Base-by-base conservation (phyloP, 2,888 invertebrate genomes). In the Hypercompe scribonia region DNA sequence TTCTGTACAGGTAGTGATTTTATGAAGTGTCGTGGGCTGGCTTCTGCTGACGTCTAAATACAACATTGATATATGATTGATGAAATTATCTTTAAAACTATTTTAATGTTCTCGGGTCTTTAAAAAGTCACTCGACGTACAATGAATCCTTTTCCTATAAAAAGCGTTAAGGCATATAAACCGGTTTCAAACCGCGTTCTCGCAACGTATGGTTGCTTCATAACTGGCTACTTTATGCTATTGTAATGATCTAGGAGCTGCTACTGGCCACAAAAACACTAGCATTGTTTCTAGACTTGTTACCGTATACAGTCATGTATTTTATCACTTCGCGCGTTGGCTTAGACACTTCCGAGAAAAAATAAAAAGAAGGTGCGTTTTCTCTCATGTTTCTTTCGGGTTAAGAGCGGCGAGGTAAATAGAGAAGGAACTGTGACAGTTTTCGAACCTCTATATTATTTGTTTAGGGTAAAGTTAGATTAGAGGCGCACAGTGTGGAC, bases 181-280 rank as follows among this genome's bases (percentile, higher is more conserved):
- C 95, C 93, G 92, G 94, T 95, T 89, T 82, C 78, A 82, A 81
- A 87, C 84, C 87, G 84, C 87, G 90, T 92, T 92, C 91, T 90
- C 92, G 91, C 91, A 90, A 90, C 87, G 87, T 86, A 87, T 83
- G 87, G 88, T 84, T 83, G 91, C 90, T 91, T 93, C 93, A 94
- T 94, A 94, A 93, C 94, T 92, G 93, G 92, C 92, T 91, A 92
- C 91, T 94, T 93, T 93, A 93, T 93, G 92, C 94, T 91, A 94
- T 95, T 94, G 94, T 95, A 93, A 94, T 92, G 93, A 92, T 92
- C 94, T 94, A 94, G 93, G 90, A 90, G 92, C 87, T 88, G 91
- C 90, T 89, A 88, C 89, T 87, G 81, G 76, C 75, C 81, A 92
- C 91, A 95, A 94, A 95, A 95, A 95, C 91, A 84, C 84, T 85